Evolutionary conservation across 2,797 vertebrate genomes (phyloP).

Genomic region (Ctenosaura bakeri): DNA sequence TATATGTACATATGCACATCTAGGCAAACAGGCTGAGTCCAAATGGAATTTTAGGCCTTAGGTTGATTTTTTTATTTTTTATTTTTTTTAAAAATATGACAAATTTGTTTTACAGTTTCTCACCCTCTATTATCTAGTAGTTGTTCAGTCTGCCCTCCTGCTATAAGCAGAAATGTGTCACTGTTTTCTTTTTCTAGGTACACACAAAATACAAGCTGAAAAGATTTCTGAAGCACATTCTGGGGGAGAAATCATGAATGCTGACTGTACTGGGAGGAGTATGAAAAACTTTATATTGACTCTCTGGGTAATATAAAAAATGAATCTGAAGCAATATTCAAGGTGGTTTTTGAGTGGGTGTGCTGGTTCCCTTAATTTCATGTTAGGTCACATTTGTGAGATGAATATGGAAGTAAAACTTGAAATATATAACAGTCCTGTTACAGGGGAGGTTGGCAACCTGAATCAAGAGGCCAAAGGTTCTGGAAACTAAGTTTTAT

Average conservation of each 20-base stretch:
- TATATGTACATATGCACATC: background rate
- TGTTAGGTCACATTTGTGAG: background rate
- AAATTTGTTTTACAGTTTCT: background rate
- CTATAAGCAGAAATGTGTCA: background rate
- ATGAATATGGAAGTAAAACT: background rate
- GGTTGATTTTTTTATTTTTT: background rate
- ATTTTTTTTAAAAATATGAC: background rate
- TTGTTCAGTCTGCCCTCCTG: background rate
- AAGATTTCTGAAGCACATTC: conserved; percentile 81
- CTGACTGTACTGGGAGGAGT: conserved; percentile 70
- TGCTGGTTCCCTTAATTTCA: background rate
- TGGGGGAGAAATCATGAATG: conserved; percentile 64
- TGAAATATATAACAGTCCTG: background rate
- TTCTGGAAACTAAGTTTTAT: background rate
- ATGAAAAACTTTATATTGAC: conserved; percentile 82
- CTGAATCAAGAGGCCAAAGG: background rate
- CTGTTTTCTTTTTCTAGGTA: conserved; percentile 71
- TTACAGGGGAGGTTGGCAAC: background rate
- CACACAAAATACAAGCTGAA: conserved; percentile 77
- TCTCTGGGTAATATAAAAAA: conserved; percentile 77
- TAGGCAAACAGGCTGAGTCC: background rate
- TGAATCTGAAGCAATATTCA: conserved; percentile 2
- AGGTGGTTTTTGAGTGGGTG: background rate
- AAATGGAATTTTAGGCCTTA: background rate
- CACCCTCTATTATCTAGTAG: background rate